These are phyloP conservation scores for Zoanthus gigantus DNA, from an alignment of 92 coral and sea anemone genomes.

Conservation along the genomic window DNA sequence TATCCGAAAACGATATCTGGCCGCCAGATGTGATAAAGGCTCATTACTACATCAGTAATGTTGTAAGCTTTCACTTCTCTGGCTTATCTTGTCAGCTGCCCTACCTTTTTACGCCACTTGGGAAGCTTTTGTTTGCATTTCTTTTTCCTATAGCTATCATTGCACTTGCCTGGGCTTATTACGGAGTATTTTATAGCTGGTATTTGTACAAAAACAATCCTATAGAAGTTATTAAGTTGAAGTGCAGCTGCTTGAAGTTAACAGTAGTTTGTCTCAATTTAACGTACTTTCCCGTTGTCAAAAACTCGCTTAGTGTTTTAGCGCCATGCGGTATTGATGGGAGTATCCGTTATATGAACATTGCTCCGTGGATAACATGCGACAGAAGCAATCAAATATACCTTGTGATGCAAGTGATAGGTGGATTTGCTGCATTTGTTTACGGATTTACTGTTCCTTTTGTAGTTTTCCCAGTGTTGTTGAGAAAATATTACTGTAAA, in stretches of 20 bases:
- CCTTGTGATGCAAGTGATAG: slow-evolving; percentile 53
- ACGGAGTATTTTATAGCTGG: slow-evolving; percentile 28
- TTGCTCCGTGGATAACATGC: slow-evolving; percentile 83
- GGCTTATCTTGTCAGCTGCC: slow-evolving; percentile 80
- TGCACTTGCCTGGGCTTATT: slow-evolving; percentile 54
- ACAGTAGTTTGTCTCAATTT: slow-evolving; percentile 71
- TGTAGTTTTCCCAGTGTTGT: slow-evolving; percentile 69
- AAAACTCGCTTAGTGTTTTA: slow-evolving; percentile 67
- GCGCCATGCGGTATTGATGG: slow-evolving; percentile 67
- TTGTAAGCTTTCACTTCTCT: slow-evolving; percentile 74
- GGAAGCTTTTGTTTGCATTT: slow-evolving; percentile 59
- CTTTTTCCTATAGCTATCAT: slow-evolving; percentile 66
- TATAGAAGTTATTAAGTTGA: slow-evolving; percentile 26
- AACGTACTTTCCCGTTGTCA: slow-evolving; percentile 83
- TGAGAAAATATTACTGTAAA: slow-evolving; percentile 46
- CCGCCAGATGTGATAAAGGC: slow-evolving; percentile 59
- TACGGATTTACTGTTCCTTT: slow-evolving; percentile 84
- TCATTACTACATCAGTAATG: slow-evolving; percentile 73
- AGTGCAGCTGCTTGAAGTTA: slow-evolving; percentile 61
- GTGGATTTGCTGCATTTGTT: slow-evolving; percentile 56
- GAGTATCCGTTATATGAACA: slow-evolving; percentile 49
- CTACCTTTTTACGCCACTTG: slow-evolving; percentile 69
- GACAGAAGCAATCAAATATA: slow-evolving; percentile 47
- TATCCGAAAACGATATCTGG: slow-evolving; percentile 73
- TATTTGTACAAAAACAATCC: slow-evolving; percentile 13